These are phyloP conservation scores for Menura novaehollandiae DNA, from an alignment of 2,113 vertebrate genomes.

Conservation along the genomic window DNA sequence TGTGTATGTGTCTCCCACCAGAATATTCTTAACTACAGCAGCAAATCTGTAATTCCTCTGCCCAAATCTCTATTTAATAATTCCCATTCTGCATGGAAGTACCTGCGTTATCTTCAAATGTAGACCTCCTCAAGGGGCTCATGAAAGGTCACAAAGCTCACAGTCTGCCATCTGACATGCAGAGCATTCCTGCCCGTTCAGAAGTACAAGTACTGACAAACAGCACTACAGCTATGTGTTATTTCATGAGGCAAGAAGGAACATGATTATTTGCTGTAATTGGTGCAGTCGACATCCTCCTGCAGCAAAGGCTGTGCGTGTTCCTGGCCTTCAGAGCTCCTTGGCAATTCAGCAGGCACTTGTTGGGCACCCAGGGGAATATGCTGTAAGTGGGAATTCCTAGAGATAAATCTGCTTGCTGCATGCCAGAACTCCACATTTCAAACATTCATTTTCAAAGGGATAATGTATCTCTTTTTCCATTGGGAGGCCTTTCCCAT, in stretches of 20 bases:
- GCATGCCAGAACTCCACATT: background rate
- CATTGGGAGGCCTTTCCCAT: slow-evolving; percentile 13
- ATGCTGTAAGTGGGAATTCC: slow-evolving; percentile 48
- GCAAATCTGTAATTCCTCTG: background rate
- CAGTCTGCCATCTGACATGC: background rate
- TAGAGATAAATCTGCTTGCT: slow-evolving; percentile 35
- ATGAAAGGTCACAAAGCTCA: background rate
- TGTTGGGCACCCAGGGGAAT: slow-evolving; percentile 14
- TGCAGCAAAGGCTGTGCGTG: background rate
- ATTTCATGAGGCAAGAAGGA: slow-evolving; percentile 16
- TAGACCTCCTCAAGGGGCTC: background rate
- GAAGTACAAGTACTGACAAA: slow-evolving; percentile 2
- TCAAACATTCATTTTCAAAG: slow-evolving; percentile 47
- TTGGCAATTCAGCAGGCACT: background rate
- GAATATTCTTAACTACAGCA: background rate
- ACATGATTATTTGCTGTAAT: slow-evolving; percentile 28
- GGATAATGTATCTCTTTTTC: slow-evolving; percentile 4
- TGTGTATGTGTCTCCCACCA: background rate
- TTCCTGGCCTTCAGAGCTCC: background rate
- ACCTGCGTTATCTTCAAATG: background rate
- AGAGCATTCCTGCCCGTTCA: slow-evolving; percentile 24
- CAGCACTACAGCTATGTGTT: background rate
- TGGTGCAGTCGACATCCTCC: background rate
- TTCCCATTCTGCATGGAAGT: background rate
- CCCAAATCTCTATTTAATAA: background rate